Base-by-base conservation (phyloP, 2,888 invertebrate species). In the Acrocyrtus sp. region DNA sequence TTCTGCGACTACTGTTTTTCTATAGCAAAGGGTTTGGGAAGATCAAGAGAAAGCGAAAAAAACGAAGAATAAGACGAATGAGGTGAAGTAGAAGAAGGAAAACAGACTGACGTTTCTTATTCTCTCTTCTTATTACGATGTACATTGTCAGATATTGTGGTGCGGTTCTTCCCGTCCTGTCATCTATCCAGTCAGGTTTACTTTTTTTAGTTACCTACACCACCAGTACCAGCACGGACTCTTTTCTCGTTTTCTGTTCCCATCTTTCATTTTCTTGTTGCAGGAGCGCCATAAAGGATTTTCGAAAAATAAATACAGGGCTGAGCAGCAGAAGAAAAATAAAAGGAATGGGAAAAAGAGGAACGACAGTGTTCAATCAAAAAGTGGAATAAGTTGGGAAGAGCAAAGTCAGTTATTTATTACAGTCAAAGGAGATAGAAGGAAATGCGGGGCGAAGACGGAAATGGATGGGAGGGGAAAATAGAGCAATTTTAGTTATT, bases 41-140 rank as follows among this genome's bases (percentile, higher is more conserved):
- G 21, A 41, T 41, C 39, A 27, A 48, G 29, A 51, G 57, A 29
- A 22, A 51, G 6, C 12, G 6, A 34, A 41, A 24, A 48, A 48
- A 21, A 17, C 26, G 22, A 48, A 27, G 45, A 21, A 43, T n/a
- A 29, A 50, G 41, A 56, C 21, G 21, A 56, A 22, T 47, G 12
- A 39, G 34, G 47, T 26, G 34, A 21, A 22, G 24, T 53, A 45
- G 56, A 58, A 58, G 19, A 21, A 12, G n/a, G 29, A 26, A 47
- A 39, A 51, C 34, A 39, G 19, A 62, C 29, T 29, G 6, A 22
- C 10, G 19, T 47, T 47, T 17, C 17, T 47, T 19, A n/a, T 3
- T 21, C 19, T 17, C 5, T 17, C 47, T 47, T 15, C 5, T 15
- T 45, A 5, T 45, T 21, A 8, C 34, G 34, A 12, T 5, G 34